phyloP scores from a whole-genome alignment of 2,113 vertebrate species.

The Triplophysa siluroides region DNA sequence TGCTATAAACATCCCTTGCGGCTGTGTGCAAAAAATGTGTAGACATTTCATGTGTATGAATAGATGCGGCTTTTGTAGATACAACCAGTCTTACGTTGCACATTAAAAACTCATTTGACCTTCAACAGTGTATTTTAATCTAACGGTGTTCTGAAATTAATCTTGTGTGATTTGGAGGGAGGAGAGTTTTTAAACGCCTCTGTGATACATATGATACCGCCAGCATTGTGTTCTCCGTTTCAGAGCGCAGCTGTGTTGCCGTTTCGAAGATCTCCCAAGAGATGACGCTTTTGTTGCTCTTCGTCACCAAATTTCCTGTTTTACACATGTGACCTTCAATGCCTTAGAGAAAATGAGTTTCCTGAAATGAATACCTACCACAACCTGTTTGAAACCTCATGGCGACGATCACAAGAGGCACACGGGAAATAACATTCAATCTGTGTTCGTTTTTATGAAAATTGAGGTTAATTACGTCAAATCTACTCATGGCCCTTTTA shows the following conservation, averaged over 20 bases:
- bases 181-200: neutral
- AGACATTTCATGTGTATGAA: neutral
- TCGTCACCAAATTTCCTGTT: constrained; percentile 36
- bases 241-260: constrained; percentile 36
- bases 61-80: neutral
- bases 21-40: too few relatives aligned
- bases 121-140: neutral
- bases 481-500: neutral
- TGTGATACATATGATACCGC: constrained; percentile 4
- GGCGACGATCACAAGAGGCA: neutral
- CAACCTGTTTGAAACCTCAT: neutral
- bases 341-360: constrained; percentile 22
- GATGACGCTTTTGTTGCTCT: constrained; percentile 24
- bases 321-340: constrained; percentile 29
- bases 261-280: constrained; percentile 27
- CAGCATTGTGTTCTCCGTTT: constrained; percentile 14
- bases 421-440: neutral
- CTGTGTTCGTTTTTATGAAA: neutral
- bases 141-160: neutral
- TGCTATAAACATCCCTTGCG: too few relatives aligned
- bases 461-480: neutral
- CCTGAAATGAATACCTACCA: constrained; percentile 43
- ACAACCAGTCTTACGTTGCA: neutral
- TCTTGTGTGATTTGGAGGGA: neutral
- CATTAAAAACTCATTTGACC: neutral